A percentile compares a stretch with the other conserved stretches of the same genome.
phyloP scores from a whole-genome alignment of 1,140 invertebrate genomes.

The Aphelenchoides fujianensis region DNA sequence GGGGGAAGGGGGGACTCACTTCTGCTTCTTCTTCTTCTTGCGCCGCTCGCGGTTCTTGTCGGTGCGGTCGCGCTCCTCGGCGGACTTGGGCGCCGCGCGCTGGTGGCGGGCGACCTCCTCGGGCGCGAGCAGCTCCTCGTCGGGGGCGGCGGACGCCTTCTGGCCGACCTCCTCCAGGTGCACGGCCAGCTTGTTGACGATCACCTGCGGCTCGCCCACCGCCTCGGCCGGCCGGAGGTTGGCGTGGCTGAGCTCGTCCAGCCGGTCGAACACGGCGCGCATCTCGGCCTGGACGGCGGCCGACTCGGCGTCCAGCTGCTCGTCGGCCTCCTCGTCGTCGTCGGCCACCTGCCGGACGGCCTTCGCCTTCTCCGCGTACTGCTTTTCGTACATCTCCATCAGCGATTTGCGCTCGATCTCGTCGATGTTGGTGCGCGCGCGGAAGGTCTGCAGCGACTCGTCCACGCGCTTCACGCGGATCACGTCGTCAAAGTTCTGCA shows the following conservation, averaged over 20 bases:
- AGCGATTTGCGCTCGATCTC: conserved; percentile 81
- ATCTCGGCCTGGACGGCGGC: conserved; percentile 75
- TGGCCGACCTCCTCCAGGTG: conserved; percentile 96
- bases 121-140: conserved; percentile 82
- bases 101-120: conserved; percentile 78
- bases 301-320: conserved; percentile 70
- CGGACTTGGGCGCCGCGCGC: conserved; percentile 76
- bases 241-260: conserved; percentile 88
- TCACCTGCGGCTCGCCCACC: conserved; percentile 80
- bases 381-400: too few relatives aligned
- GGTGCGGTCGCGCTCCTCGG: conserved; percentile 76
- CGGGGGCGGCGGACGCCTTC: conserved; percentile 71
- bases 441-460: conserved; percentile 79
- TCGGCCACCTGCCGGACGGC: conserved; percentile 77
- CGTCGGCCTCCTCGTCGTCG: conserved; percentile 68
- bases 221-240: conserved; percentile 86
- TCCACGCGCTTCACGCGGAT: conserved; percentile 81
- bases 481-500: conserved; percentile 84
- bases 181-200: too few relatives aligned
- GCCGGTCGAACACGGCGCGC: conserved; percentile 76
- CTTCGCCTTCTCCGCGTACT: too few relatives aligned
- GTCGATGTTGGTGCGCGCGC: conserved; percentile 82
- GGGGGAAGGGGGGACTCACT: too few relatives aligned
- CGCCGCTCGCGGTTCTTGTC: too few relatives aligned
- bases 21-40: too few relatives aligned